A percentile compares a stretch with the other conserved stretches of the same genome.
Conservation (phyloP, 2,888 invertebrate genomes). For the Belgica antarctica region DNA sequence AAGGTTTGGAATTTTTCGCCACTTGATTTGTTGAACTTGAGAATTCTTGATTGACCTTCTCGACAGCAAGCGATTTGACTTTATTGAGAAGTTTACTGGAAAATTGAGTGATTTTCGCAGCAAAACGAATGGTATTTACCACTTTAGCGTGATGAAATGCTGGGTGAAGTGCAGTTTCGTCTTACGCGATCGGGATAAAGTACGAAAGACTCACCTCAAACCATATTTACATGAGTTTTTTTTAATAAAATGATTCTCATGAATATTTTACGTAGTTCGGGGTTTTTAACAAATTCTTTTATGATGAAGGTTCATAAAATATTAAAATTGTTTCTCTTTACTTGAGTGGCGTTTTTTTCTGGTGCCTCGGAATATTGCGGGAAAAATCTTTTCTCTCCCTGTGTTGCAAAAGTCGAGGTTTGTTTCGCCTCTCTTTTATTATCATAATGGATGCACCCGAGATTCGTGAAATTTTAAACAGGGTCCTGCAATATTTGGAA, state of each 20-base stretch:
- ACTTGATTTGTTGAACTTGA: constrained; percentile 28
- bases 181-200: not conserved
- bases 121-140: not conserved
- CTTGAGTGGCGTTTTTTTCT: constrained; percentile 17
- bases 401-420: constrained; percentile 25
- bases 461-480: constrained; percentile 35
- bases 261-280: constrained; percentile 40
- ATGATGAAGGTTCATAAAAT: constrained; percentile 43
- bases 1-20: constrained; percentile 9
- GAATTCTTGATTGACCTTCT: constrained; percentile 15
- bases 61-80: not conserved
- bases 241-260: constrained; percentile 43
- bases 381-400: constrained; percentile 23
- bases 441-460: constrained; percentile 44
- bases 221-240: constrained; percentile 26
- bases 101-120: not conserved
- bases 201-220: not conserved
- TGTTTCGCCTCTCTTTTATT: constrained; percentile 40
- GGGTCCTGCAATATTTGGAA: constrained; percentile 42
- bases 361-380: not conserved
- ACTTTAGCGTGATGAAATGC: not conserved
- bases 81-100: not conserved
- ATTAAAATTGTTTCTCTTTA: constrained; percentile 38
- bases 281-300: constrained; percentile 44
- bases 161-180: not conserved